Evolutionary conservation across 2,888 invertebrate species (phyloP).

Genomic region (Byasa hedistus): DNA sequence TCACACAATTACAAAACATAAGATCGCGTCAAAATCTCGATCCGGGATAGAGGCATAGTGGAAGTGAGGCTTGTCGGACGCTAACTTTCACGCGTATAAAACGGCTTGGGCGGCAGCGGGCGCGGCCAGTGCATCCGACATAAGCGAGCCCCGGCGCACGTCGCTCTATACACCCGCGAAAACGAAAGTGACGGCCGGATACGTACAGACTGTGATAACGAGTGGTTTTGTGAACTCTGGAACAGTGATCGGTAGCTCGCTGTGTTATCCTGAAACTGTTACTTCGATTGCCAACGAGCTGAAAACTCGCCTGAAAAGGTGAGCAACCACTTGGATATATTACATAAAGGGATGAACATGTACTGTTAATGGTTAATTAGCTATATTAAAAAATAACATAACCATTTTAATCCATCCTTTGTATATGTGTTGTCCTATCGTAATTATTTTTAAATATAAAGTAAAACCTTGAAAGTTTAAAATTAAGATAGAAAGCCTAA

Average conservation of each 20-base stretch:
- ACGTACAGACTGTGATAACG: slow-evolving; percentile 57
- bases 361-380: slow-evolving; percentile 2
- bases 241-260: slow-evolving; percentile 74
- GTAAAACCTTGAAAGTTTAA: too few species aligned
- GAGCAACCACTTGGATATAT: slow-evolving; percentile 43
- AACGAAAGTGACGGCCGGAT: slow-evolving; percentile 68
- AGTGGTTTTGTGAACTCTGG: slow-evolving; percentile 70
- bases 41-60: slow-evolving; percentile 66
- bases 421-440: too few species aligned
- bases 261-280: slow-evolving; percentile 76
- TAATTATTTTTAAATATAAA: too few species aligned
- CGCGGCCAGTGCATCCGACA: slow-evolving; percentile 68
- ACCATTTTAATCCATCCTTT: neutral
- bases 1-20: slow-evolving; percentile 67
- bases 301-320: slow-evolving; percentile 70
- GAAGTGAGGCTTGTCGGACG: slow-evolving; percentile 51
- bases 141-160: slow-evolving; percentile 52
- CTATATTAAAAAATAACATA: neutral
- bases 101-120: slow-evolving; percentile 57
- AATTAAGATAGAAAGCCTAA: too few species aligned
- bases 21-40: slow-evolving; percentile 54
- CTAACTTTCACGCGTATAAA: slow-evolving; percentile 78
- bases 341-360: slow-evolving; percentile 2
- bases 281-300: slow-evolving; percentile 43
- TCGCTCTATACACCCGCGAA: slow-evolving; percentile 46